A percentile compares a stretch with the other conserved stretches of the same genome.
Conservation (phyloP, 2,888 invertebrate species). For the Aphodius granarius region DNA sequence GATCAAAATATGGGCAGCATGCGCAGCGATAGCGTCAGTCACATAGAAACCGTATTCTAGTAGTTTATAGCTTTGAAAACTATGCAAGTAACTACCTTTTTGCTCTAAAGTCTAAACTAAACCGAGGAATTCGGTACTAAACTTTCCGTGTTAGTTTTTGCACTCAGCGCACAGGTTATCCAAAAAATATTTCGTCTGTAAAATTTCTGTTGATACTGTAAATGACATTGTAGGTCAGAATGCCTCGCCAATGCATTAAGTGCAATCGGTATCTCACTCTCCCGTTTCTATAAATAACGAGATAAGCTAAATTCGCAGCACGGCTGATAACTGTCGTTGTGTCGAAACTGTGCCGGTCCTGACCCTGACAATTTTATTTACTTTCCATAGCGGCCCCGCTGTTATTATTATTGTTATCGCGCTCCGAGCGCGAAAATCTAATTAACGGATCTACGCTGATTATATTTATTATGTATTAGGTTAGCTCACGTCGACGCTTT, state of each 20-base stretch:
- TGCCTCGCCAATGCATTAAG: slow-evolving; percentile 17
- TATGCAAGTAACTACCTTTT: too few relatives aligned
- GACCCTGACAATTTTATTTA: slow-evolving; percentile 53
- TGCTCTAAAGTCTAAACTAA: too few relatives aligned
- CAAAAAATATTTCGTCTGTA: not conserved
- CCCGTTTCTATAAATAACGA: slow-evolving; percentile 14
- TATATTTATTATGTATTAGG: not conserved
- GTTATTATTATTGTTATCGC: slow-evolving; percentile 7
- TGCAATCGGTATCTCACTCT: slow-evolving; percentile 13
- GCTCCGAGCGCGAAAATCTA: slow-evolving; percentile 7
- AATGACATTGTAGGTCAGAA: not conserved
- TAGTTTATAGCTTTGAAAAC: too few relatives aligned
- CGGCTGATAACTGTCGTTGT: slow-evolving; percentile 43
- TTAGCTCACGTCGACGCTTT: not conserved
- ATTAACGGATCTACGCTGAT: slow-evolving; percentile 8
- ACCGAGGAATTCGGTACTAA: too few relatives aligned
- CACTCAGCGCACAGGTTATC: too few relatives aligned
- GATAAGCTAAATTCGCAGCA: slow-evolving; percentile 14
- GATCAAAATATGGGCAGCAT: too few relatives aligned
- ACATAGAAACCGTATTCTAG: too few relatives aligned
- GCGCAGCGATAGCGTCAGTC: too few relatives aligned
- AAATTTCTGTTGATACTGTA: not conserved
- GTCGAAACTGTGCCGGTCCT: slow-evolving; percentile 41
- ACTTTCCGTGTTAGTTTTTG: too few relatives aligned
- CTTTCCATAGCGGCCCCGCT: slow-evolving; percentile 22